These are phyloP conservation scores for Zingel zingel DNA, from an alignment of 2,113 vertebrate genomes.

Conservation along the genomic window DNA sequence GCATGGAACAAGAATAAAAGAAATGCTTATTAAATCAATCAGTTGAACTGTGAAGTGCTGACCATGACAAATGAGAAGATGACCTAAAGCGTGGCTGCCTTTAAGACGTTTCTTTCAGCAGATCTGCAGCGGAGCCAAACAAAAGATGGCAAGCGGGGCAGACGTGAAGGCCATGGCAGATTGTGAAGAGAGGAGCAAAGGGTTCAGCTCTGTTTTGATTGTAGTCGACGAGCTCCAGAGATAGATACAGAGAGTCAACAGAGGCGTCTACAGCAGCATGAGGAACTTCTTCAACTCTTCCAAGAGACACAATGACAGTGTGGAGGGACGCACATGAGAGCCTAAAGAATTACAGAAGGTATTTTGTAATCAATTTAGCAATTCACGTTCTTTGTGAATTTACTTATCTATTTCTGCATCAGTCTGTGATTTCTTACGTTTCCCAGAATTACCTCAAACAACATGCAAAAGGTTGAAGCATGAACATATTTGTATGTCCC, in stretches of 20 bases:
- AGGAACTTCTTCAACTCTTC: not conserved
- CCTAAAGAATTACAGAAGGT: not conserved
- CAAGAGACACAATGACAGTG: not conserved
- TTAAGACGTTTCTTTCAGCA: constrained; percentile 12
- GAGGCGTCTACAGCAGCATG: not conserved
- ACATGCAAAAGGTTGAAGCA: no score
- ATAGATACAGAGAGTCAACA: not conserved
- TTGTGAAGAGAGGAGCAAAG: constrained; percentile 19
- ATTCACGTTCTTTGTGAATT: not conserved
- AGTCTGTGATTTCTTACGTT: not conserved
- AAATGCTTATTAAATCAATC: not conserved
- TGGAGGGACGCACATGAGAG: not conserved
- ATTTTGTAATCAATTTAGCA: constrained; percentile 1
- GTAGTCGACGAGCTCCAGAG: not conserved
- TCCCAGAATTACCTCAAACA: no score
- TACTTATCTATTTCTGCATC: not conserved
- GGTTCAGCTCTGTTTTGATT: constrained; percentile 30
- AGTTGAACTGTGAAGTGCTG: not conserved
- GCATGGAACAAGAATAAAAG: not conserved
- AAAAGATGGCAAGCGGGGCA: not conserved
- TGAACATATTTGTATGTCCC: not conserved
- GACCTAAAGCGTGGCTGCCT: not conserved
- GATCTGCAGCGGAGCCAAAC: constrained; percentile 14
- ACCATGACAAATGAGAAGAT: constrained; percentile 20
- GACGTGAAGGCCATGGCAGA: not conserved